phyloP scores from a whole-genome alignment of 2,888 invertebrate species.

The Apeira syringaria region DNA sequence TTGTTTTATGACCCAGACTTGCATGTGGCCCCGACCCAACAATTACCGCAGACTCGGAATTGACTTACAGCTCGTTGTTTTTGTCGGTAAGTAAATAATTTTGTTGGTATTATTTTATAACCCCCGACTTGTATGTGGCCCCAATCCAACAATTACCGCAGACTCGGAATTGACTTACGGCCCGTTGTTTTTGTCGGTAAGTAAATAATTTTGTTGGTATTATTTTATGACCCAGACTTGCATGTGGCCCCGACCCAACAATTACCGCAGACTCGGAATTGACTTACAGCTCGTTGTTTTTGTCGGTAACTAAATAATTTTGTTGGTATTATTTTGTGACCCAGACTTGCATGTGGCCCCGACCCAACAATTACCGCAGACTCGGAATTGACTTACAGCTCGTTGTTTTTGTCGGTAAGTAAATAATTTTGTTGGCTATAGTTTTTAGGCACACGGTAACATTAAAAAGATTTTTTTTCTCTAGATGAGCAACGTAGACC shows the following conservation, averaged over 20 bases:
- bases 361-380: slow-evolving; percentile 28
- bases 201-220: no score
- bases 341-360: slow-evolving; percentile 30
- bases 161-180: slow-evolving; percentile 21
- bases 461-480: no score
- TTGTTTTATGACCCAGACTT: slow-evolving; percentile 45
- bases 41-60: slow-evolving; percentile 26
- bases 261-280: slow-evolving; percentile 26
- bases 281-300: slow-evolving; percentile 15
- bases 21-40: slow-evolving; percentile 31
- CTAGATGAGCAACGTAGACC: no score
- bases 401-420: slow-evolving; percentile 10
- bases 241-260: slow-evolving; percentile 31
- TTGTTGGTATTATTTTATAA: slow-evolving; percentile 52
- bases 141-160: slow-evolving; percentile 29
- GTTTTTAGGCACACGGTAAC: no score
- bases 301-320: no score
- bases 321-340: slow-evolving; percentile 52
- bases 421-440: no score
- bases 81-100: no score
- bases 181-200: slow-evolving; percentile 8
- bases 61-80: slow-evolving; percentile 15
- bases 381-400: slow-evolving; percentile 21
- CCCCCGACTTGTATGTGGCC: slow-evolving; percentile 32
- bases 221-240: slow-evolving; percentile 45